phyloP scores from a whole-genome alignment of 2,797 vertebrate genomes.

The Sebastolobus alascanus region DNA sequence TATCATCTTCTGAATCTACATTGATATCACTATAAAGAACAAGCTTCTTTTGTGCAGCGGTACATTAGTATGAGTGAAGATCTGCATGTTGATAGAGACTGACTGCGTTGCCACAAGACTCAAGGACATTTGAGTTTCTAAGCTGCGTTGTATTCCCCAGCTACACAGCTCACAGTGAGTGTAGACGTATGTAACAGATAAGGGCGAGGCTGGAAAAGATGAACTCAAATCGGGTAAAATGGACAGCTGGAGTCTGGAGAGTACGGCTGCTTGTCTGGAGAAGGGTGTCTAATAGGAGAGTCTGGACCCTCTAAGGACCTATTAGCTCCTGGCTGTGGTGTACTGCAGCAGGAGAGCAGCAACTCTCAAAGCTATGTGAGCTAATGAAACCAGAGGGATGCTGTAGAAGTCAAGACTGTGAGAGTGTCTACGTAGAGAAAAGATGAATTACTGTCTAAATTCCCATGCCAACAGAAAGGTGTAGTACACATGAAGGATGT shows the following conservation, averaged over 20 bases:
- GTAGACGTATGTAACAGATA: slow-evolving; percentile 29
- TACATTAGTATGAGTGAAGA: slow-evolving; percentile 11
- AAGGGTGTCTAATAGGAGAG: slow-evolving; percentile 55
- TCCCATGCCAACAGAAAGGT: slow-evolving; percentile 9
- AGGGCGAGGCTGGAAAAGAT: slow-evolving; percentile 27
- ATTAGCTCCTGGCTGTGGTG: slow-evolving; percentile 62
- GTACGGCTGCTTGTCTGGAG: slow-evolving; percentile 35
- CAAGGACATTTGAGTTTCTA: slow-evolving; percentile 50
- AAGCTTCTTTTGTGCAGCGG: not conserved
- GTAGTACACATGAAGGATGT: slow-evolving; percentile 1
- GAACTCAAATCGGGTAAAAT: slow-evolving; percentile 45
- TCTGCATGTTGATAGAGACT: slow-evolving; percentile 18
- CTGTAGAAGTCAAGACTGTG: slow-evolving; percentile 13
- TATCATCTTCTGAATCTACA: not conserved
- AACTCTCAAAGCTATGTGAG: slow-evolving; percentile 55
- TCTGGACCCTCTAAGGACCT: slow-evolving; percentile 69
- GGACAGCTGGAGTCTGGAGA: slow-evolving; percentile 54
- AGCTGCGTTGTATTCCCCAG: slow-evolving; percentile 31
- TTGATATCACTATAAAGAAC: not conserved
- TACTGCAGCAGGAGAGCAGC: slow-evolving; percentile 42
- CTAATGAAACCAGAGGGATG: slow-evolving; percentile 74
- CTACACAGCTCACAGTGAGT: slow-evolving; percentile 18
- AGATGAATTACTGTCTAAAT: slow-evolving; percentile 26
- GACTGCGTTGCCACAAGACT: slow-evolving; percentile 28
- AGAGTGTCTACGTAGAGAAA: slow-evolving; percentile 5